phyloP scores from a whole-genome alignment of 2,113 vertebrate species.

The Procavia capensis region DNA sequence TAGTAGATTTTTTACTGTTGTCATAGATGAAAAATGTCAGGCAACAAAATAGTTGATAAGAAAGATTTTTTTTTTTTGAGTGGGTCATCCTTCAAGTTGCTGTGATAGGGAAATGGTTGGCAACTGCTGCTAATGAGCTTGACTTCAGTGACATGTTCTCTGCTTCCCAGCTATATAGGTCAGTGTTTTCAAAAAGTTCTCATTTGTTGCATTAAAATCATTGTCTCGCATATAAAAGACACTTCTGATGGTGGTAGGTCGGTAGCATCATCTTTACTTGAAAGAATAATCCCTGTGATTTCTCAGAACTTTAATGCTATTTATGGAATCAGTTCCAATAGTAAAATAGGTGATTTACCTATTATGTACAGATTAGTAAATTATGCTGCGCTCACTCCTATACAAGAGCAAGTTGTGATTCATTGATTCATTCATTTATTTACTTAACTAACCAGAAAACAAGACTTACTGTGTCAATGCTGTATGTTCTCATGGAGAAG shows the following conservation, averaged over 20 bases:
- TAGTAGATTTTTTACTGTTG: no score
- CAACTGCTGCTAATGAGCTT: not conserved
- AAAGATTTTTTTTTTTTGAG: not conserved
- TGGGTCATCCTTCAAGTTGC: not conserved
- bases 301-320: not conserved
- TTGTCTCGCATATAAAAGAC: constrained; percentile 1
- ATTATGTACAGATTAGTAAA: constrained; percentile 6
- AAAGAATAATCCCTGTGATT: not conserved
- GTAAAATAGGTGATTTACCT: not conserved
- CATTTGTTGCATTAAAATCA: not conserved
- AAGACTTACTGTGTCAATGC: not conserved
- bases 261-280: not conserved
- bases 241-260: not conserved
- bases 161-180: not conserved
- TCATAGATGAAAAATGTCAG: no score
- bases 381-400: not conserved
- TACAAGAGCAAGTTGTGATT: not conserved
- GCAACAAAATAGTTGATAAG: no score
- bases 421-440: constrained; percentile 18
- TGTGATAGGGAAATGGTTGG: not conserved
- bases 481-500: not conserved
- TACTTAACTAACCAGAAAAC: constrained; percentile 32
- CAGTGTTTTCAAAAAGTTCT: not conserved
- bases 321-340: not conserved
- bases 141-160: not conserved